Conservation (phyloP, 64 coral and sea anemone species). For the Pachyseris speciosa region DNA sequence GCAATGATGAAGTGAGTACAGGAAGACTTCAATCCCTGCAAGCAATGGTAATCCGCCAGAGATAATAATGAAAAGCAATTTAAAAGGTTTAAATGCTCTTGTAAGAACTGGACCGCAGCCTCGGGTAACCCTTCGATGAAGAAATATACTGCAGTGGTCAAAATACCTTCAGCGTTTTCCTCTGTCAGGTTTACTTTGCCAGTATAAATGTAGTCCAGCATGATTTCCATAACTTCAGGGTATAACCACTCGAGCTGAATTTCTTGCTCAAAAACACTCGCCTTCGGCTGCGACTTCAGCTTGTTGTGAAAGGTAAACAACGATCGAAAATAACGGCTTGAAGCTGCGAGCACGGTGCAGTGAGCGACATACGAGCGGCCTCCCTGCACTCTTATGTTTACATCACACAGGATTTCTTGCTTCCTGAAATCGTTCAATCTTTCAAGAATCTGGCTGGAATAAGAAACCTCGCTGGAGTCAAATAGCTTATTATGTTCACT, state of each 20-base stretch:
- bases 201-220: constrained; percentile 67
- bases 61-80: not conserved
- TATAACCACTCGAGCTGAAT: constrained; percentile 13
- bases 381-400: not conserved
- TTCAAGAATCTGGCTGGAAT: not conserved
- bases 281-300: constrained; percentile 24
- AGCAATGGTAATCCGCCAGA: not conserved
- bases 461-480: not conserved
- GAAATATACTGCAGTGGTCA: constrained; percentile 26
- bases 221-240: constrained; percentile 38
- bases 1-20: not conserved
- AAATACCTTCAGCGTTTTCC: constrained; percentile 6
- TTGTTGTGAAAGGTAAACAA: constrained; percentile 44
- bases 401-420: constrained; percentile 20
- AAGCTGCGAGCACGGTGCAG: constrained; percentile 31
- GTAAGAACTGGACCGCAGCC: not conserved
- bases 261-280: not conserved
- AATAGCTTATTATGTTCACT: not conserved
- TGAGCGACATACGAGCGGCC: constrained; percentile 32
- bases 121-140: not conserved
- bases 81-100: not conserved
- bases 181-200: constrained; percentile 35
- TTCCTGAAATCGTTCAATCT: not conserved
- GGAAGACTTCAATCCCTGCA: not conserved
- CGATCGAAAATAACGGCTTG: constrained; percentile 42